Base-by-base conservation (phyloP, 2,888 invertebrate species). In the Amphipoea lucens region DNA sequence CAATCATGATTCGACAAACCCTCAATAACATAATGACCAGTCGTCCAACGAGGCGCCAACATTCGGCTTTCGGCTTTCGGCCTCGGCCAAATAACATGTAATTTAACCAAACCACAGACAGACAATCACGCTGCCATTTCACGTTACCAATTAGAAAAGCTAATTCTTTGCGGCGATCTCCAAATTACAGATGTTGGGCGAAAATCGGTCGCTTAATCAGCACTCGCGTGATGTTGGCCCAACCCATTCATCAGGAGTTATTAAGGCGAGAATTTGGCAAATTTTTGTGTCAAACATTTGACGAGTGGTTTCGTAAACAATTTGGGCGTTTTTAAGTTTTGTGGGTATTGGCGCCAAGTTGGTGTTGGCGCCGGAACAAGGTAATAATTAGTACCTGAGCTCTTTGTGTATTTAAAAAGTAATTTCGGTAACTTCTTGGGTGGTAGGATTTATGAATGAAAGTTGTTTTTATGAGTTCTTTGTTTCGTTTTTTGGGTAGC, bases 11-110 rank as follows among this genome's bases (percentile, higher is more conserved):
- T 92, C 92, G 92, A 90, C 92, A 91, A 90, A 92, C 91, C 94
- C 94, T 92, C 95, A 94, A 94, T 95, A 94, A 92, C 88, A 91
- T 95, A 96, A 96, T 95, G 93, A 95, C 88, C 88, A 90, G 89
- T 88, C 92, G 87, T 88, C 91, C 93, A 95, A 96, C 93, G 90
- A 96, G 96, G 96, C 96, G 96, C 96, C 96, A 95, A 96, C 94
- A 92, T 90, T 94, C 92, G 92, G 91, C 94, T 94, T 94, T 94
- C 92, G 93, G 92, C 92, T 92, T 91, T 91, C 88, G 86, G 89
- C 74, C 63, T 83, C 90, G 88, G 69, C 90, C 90, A 94, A 95
- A 95, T 95, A 93, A 96, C 93, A 95, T 95, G 91, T 95, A 95
- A 96, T 96, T 96, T 96, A 92, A 91, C 91, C 92, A 89, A 89